Evolutionary conservation across 1,140 invertebrate genomes (phyloP).

Genomic region (Cherax quadricarinatus): DNA sequence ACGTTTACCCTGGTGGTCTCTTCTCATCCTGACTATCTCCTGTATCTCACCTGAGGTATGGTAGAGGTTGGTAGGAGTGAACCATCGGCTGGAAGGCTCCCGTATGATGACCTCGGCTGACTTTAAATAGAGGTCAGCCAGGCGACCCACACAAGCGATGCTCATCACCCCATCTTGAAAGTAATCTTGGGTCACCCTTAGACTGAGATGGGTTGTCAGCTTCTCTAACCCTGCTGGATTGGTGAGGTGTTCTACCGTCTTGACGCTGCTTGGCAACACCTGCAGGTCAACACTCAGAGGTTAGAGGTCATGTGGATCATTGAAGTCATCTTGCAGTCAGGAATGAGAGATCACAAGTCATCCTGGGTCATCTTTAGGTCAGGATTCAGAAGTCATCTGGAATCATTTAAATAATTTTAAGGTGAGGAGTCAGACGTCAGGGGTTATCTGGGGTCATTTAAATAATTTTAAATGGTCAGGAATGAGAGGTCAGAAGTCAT

Average conservation of each 20-base stretch:
- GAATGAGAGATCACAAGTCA: no score
- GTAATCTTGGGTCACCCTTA: conserved; percentile 39
- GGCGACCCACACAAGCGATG: conserved; percentile 48
- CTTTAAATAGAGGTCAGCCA: conserved; percentile 63
- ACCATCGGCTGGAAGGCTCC: conserved; percentile 67
- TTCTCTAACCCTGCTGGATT: conserved; percentile 60
- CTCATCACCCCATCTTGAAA: conserved; percentile 49
- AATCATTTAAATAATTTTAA: background rate
- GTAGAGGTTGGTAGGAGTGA: conserved; percentile 63
- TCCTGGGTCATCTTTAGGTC: no score
- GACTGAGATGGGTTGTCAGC: conserved; percentile 17
- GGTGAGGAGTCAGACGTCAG: no score
- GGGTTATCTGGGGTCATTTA: no score
- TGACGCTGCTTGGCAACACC: background rate
- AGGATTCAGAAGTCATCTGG: no score
- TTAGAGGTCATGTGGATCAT: no score
- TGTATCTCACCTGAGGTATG: conserved; percentile 57
- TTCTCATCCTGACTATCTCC: background rate
- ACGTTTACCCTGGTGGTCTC: no score
- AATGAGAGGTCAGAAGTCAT: no score
- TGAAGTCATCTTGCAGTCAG: background rate
- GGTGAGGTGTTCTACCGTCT: conserved; percentile 16
- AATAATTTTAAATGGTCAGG: no score
- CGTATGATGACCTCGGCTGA: conserved; percentile 50
- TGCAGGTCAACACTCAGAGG: background rate